Evolutionary conservation across 2,888 invertebrate species (phyloP), one percentile per base, ranked within the genome.

Genomic region (Dasysyrphus tricinctus): DNA sequence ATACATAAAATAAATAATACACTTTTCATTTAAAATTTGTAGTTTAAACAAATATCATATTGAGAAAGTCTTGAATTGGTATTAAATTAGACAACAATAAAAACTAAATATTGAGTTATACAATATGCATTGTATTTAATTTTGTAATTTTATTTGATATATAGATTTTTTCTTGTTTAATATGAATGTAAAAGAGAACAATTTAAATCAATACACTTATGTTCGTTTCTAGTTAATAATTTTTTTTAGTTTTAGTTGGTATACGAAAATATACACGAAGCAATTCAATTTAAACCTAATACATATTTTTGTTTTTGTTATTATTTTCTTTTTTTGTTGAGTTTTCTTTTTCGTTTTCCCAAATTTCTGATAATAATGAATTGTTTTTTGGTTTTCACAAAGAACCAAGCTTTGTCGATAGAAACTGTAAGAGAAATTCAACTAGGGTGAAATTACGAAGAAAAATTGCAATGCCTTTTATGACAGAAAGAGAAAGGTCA

Each of bases 231-330:
- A 76, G 65, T 67, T 67, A 72, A 70, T 75, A 67, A 19, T 49
- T 61, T 67, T 83, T 74, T 69, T 76, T 80, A 80, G 44, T 70
- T 59, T 80, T 80, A 84, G 47, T 76, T 80, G 75, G 80, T 84
- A 80, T 65, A 84, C 67, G 76, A 76, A 67, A 83, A 83, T 83
- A 83, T 84, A 84, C 83, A 84, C 19, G 57, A 75, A 80, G 47
- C 42, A 76, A 84, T 69, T 69, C 51, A 67, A 37, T 67, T 83
- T 78, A 73, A 75, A 69, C 54, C 56, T 51, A 37, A 34, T 57
- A 42, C 12, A 65, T 29, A 49, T 63, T 29, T 69, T 29, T 63
- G 51, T 75, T 63, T 59, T 59, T 16, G 16, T 61, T 65, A 49
- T 56, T 39, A 5, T 56, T 51, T 63, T 14, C 8, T 19, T 24